Percentiles rank a stretch among this genome's conserved stretches.
Conservation (phyloP, 2,888 invertebrate genomes). For the Choreutis nemorana region DNA sequence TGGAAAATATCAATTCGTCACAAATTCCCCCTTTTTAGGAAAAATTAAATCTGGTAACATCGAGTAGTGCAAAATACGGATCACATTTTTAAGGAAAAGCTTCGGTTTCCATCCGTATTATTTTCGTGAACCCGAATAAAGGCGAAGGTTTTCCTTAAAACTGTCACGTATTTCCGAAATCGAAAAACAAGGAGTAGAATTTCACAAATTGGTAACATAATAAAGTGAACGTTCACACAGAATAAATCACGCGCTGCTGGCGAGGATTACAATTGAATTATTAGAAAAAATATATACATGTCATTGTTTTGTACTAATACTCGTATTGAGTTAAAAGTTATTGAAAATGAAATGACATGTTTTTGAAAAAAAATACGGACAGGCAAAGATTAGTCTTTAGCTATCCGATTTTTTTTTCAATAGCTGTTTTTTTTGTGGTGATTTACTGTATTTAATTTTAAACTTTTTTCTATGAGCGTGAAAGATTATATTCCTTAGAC, state of each 20-base stretch:
- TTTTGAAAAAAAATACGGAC: background rate
- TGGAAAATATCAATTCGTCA: slow-evolving; percentile 54
- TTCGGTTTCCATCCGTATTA: slow-evolving; percentile 15
- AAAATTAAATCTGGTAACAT: slow-evolving; percentile 29
- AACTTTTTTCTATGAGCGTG: too few species aligned
- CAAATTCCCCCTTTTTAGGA: slow-evolving; percentile 23
- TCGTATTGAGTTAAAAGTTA: too few species aligned
- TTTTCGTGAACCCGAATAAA: slow-evolving; percentile 3
- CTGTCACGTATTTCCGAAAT: slow-evolving; percentile 4
- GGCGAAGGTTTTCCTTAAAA: slow-evolving; percentile 5
- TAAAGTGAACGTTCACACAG: slow-evolving; percentile 4
- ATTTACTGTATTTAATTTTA: too few species aligned
- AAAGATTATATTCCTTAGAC: too few species aligned
- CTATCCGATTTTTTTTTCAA: too few species aligned
- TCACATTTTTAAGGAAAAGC: slow-evolving; percentile 17
- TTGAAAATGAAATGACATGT: too few species aligned
- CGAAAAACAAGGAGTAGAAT: slow-evolving; percentile 7
- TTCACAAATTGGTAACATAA: slow-evolving; percentile 8
- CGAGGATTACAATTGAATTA: too few species aligned
- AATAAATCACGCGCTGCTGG: too few species aligned
- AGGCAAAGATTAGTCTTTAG: too few species aligned
- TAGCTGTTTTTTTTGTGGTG: too few species aligned
- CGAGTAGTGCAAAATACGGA: slow-evolving; percentile 18
- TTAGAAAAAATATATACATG: too few species aligned
- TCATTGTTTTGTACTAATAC: too few species aligned